These are phyloP conservation scores for Limnothrissa miodon DNA, from an alignment of 2,113 vertebrate species.

Conservation along the genomic window DNA sequence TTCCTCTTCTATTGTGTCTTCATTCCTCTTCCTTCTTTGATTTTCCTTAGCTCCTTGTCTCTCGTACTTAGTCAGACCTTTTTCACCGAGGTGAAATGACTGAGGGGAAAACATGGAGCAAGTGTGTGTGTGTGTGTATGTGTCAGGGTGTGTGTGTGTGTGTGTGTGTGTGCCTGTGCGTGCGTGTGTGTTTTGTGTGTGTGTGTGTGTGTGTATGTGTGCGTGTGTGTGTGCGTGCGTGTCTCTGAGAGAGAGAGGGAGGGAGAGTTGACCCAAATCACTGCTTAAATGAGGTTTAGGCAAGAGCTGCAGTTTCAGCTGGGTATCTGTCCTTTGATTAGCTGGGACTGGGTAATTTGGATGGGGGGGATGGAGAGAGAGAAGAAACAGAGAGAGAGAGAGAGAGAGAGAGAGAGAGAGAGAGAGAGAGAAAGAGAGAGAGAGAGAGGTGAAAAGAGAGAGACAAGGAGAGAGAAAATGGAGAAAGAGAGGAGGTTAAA, in stretches of 20 bases:
- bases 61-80: background rate
- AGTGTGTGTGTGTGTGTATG: no score
- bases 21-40: background rate
- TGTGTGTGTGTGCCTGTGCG: no score
- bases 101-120: background rate
- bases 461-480: background rate
- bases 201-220: no score
- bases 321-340: background rate
- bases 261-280: background rate
- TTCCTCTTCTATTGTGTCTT: background rate
- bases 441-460: no score
- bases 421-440: background rate
- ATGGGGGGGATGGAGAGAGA: no score
- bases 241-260: background rate
- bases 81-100: background rate
- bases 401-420: background rate
- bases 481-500: background rate
- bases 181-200: no score
- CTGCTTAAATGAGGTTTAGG: conserved; percentile 1
- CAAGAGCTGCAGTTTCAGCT: background rate
- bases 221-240: no score
- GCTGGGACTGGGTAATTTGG: background rate
- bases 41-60: background rate
- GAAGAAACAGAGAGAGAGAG: no score
- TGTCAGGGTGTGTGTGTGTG: no score